phyloP scores from a whole-genome alignment of 2,888 invertebrate species.

The Dynastes grantii region DNA sequence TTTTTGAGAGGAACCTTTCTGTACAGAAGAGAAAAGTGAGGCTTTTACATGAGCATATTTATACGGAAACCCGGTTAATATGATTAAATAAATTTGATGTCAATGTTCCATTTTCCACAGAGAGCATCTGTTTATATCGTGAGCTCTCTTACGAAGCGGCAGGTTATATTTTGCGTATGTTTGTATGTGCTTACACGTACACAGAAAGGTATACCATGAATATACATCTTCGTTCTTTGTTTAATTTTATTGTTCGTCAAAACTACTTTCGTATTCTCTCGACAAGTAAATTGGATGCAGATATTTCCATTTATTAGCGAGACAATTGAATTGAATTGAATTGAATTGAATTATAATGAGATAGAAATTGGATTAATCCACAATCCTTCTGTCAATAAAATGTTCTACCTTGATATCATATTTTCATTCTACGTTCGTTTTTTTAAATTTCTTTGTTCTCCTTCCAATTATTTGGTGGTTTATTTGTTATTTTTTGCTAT shows the following conservation, averaged over 20 bases:
- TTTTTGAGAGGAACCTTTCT: constrained; percentile 21
- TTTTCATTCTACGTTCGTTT: too few species aligned
- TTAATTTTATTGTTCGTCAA: not conserved
- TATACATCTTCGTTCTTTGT: not conserved
- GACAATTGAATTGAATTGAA: not conserved
- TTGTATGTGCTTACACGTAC: not conserved
- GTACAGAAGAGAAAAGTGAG: constrained; percentile 33
- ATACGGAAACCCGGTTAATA: constrained; percentile 33
- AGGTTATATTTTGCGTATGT: not conserved
- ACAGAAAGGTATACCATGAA: not conserved
- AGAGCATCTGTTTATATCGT: constrained; percentile 21
- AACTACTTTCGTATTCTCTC: not conserved
- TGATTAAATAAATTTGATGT: constrained; percentile 31
- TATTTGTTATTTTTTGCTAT: too few species aligned
- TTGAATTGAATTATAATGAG: not conserved
- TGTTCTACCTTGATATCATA: too few species aligned
- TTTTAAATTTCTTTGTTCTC: too few species aligned
- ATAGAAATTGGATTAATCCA: too few species aligned
- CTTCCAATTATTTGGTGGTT: too few species aligned
- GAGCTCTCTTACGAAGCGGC: constrained; percentile 4
- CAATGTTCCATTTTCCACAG: constrained; percentile 25
- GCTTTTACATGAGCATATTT: constrained; percentile 15
- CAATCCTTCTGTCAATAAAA: too few species aligned
- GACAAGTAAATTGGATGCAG: not conserved
- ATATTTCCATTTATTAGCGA: constrained; percentile 3